Percentiles rank a stretch among this genome's conserved stretches.
phyloP scores from a whole-genome alignment of 2,888 invertebrate genomes.

The Chloroclystis v-ata region DNA sequence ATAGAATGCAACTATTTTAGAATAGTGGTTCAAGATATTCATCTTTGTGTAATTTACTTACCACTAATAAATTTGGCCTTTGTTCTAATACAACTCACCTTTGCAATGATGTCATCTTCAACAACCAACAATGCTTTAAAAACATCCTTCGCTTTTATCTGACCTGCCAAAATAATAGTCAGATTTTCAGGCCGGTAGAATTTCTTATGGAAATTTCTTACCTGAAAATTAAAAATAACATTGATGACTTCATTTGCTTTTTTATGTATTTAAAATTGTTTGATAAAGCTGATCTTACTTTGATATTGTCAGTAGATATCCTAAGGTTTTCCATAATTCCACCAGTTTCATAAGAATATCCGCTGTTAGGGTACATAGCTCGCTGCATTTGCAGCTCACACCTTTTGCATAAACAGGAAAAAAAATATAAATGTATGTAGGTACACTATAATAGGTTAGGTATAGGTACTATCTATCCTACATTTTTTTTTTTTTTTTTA shows the following conservation, averaged over 20 bases:
- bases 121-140: slow-evolving; percentile 84
- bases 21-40: too few species aligned
- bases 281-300: slow-evolving; percentile 72
- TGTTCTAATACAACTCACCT: slow-evolving; percentile 74
- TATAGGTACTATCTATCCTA: too few species aligned
- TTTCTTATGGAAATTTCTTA: slow-evolving; percentile 87
- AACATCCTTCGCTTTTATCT: slow-evolving; percentile 85
- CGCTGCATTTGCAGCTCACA: slow-evolving; percentile 81
- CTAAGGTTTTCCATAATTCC: slow-evolving; percentile 91
- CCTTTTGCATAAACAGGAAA: slow-evolving; percentile 40
- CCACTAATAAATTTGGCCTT: too few species aligned
- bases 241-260: too few species aligned
- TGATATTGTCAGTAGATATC: slow-evolving; percentile 86
- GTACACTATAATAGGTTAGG: too few species aligned
- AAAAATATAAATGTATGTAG: too few species aligned
- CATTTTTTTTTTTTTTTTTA: too few species aligned
- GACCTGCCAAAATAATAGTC: slow-evolving; percentile 89
- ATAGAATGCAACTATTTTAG: too few species aligned
- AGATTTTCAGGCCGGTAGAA: slow-evolving; percentile 95
- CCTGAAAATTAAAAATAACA: slow-evolving; percentile 58
- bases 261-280: too few species aligned
- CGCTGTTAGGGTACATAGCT: slow-evolving; percentile 87
- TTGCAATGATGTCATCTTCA: slow-evolving; percentile 85
- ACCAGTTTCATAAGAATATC: slow-evolving; percentile 91
- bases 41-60: too few species aligned